Evolutionary conservation across 1,140 invertebrate genomes (phyloP).

Genomic region (Araneus ventricosus): DNA sequence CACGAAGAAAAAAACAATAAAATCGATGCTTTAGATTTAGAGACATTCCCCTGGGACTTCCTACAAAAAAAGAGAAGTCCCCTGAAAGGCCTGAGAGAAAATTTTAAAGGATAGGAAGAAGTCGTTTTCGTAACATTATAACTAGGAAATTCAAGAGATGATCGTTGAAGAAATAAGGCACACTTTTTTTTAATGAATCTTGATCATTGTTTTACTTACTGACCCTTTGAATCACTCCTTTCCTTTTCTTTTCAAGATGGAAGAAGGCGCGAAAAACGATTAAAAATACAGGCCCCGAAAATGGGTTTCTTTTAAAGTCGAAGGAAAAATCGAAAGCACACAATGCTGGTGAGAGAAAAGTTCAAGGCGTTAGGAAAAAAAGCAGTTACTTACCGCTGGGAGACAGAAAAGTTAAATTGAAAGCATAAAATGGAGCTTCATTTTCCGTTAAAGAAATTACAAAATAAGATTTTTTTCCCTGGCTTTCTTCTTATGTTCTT

Average conservation of each 20-base stretch:
- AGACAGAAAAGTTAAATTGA: slow-evolving; percentile 59
- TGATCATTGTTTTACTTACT: slow-evolving; percentile 60
- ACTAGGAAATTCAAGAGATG: slow-evolving; percentile 5
- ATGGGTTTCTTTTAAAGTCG: slow-evolving; percentile 29
- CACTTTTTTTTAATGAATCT: slow-evolving; percentile 24
- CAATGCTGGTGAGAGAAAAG: background rate
- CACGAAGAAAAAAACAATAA: background rate
- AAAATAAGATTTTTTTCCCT: slow-evolving; percentile 7
- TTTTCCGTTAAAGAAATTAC: slow-evolving; percentile 57
- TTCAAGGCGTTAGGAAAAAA: background rate
- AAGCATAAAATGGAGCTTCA: slow-evolving; percentile 52
- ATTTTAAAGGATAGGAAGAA: slow-evolving; percentile 2
- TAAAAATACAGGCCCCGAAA: slow-evolving; percentile 54
- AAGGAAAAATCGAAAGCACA: slow-evolving; percentile 30
- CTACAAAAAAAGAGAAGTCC: background rate
- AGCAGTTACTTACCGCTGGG: slow-evolving; percentile 10
- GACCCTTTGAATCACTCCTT: slow-evolving; percentile 38
- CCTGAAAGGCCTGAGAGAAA: background rate
- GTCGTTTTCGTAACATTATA: slow-evolving; percentile 56
- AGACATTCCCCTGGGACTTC: background rate
- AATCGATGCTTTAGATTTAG: background rate
- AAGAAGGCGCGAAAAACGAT: slow-evolving; percentile 41
- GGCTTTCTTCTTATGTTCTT: background rate
- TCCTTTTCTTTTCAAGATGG: background rate
- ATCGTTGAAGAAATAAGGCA: background rate